Percentiles rank a stretch among this genome's conserved stretches.
Evolutionary conservation across 2,888 invertebrate species (phyloP).

Genomic region (Eurytoma californica): DNA sequence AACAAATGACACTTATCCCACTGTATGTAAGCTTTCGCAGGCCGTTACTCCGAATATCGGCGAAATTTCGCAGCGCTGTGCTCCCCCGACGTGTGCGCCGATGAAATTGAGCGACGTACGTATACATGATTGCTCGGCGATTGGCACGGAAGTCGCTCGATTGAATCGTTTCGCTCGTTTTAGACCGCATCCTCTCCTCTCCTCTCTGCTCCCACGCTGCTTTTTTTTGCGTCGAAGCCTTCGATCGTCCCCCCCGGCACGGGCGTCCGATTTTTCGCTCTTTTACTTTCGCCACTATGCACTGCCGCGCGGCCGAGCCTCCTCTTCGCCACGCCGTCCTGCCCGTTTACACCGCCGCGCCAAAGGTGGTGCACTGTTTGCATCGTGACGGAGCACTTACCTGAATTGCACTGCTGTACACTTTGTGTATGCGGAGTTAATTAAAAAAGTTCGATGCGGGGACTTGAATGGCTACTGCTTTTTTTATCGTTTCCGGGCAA

Average conservation of each 20-base stretch:
- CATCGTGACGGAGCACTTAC: no score
- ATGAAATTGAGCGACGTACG: conserved; percentile 35
- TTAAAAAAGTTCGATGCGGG: no score
- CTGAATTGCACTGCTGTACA: no score
- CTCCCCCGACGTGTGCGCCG: background rate
- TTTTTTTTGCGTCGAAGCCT: no score
- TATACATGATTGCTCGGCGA: conserved; percentile 37
- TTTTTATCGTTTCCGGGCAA: no score
- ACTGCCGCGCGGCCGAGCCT: background rate
- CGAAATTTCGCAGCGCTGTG: background rate
- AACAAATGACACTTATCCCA: no score
- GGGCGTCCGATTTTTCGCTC: background rate
- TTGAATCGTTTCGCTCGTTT: conserved; percentile 14
- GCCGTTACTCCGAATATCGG: no score
- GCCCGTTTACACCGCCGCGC: background rate
- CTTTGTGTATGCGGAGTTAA: no score
- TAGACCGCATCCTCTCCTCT: background rate
- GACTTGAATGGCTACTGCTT: no score
- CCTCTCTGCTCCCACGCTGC: background rate
- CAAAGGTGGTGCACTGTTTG: background rate
- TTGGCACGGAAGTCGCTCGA: conserved; percentile 43
- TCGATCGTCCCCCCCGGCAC: no score
- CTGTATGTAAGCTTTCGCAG: no score
- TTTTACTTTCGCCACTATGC: background rate
- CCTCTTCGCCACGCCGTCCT: background rate